Evolutionary conservation across 2,113 vertebrate genomes (phyloP), one percentile per base, ranked within the genome.

Genomic region (Ascaphus truei): DNA sequence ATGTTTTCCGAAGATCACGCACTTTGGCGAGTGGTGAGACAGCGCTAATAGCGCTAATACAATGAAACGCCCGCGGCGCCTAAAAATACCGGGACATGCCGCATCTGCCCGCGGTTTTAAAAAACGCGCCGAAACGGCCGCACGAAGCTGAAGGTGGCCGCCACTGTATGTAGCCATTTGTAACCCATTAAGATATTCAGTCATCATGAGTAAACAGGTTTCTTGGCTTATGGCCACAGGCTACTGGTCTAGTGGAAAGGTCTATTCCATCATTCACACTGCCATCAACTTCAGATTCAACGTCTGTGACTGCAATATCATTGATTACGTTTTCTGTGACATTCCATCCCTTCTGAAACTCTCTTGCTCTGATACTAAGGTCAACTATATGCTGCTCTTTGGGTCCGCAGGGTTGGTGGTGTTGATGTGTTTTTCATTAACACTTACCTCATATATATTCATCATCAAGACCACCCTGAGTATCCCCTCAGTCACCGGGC

Each of bases 361-460:
- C 45, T 31, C 63, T 5, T 67, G 63, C 10, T 43, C 51, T 29
- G 37, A 56, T 25, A 67, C 37, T 5, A 67, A 23, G 25, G 11
- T 31, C 4, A 67, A 67, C 23, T 16, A 67, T 16, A 33, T 25
- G 2, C 30, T 67, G 63, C 20, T 67, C n/a, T 56, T 30, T 67
- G 63, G 10, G 5, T 20, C 56, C 41, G 63, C 51, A 11, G 63
- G 51, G 13, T 16, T 67, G 12, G 55, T 67, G 39, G 56, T 67
- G 9, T 33, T 67, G 26, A 50, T 51, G 15, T 67, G 51, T 56
- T 67, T 84, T 1, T 41, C 75, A 0, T 30, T 79, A 11, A 59
- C 75, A 1, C 0, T 79, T 1, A 18, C 79, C 51, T 84, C 82
- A 1, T 85, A 81, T 12, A 3, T 47, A 15, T 71, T 73, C 20